A percentile compares a stretch with the other conserved stretches of the same genome.
These are phyloP conservation scores for Byasa hedistus DNA, from an alignment of 2,888 invertebrate genomes.

Conservation along the genomic window DNA sequence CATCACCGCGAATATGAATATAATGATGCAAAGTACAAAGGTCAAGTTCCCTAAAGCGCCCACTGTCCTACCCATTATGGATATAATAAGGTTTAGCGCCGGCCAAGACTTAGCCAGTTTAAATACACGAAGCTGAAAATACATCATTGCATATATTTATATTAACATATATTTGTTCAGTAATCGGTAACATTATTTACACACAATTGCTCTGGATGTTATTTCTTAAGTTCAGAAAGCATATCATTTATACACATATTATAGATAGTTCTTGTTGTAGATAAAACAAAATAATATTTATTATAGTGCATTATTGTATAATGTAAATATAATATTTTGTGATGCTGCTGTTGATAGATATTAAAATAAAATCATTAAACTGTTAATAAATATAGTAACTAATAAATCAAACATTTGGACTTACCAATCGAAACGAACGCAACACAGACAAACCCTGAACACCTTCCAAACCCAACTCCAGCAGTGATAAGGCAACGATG, in stretches of 20 bases:
- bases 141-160: conserved; percentile 66
- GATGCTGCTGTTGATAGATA: neutral
- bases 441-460: conserved; percentile 98
- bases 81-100: conserved; percentile 95
- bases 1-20: conserved; percentile 98
- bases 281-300: neutral
- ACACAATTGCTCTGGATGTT: neutral
- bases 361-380: neutral
- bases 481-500: conserved; percentile 95
- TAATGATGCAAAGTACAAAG: conserved; percentile 96
- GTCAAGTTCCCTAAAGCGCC: conserved; percentile 97
- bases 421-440: conserved; percentile 98
- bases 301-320: neutral
- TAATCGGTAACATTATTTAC: neutral
- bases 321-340: neutral
- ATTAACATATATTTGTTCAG: conserved; percentile 32
- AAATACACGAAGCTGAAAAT: conserved; percentile 94
- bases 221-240: neutral
- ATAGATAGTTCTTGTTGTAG: neutral
- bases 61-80: conserved; percentile 97
- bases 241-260: neutral
- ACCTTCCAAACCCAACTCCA: conserved; percentile 95
- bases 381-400: neutral
- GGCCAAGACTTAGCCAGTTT: conserved; percentile 98
- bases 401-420: conserved; percentile 45